Conservation (phyloP, 2,797 vertebrate species). For the Alauda arvensis region DNA sequence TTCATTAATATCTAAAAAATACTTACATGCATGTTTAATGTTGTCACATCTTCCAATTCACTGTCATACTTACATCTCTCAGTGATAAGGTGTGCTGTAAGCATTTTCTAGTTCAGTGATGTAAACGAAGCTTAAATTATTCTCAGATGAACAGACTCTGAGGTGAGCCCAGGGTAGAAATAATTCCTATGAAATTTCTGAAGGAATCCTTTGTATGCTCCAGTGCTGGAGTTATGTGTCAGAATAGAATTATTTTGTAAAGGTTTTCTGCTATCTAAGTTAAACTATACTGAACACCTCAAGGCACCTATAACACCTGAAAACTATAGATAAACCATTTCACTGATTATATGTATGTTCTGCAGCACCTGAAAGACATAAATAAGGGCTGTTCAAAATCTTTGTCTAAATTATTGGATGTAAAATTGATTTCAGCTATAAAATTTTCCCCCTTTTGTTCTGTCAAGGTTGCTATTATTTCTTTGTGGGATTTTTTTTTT, state of each 20-base stretch:
- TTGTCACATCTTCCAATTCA: neutral
- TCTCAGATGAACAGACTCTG: neutral
- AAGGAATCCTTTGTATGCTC: neutral
- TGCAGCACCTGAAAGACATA: slow-evolving; percentile 31
- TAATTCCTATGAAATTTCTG: neutral
- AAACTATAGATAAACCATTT: slow-evolving; percentile 49
- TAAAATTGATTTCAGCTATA: neutral
- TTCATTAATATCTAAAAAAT: neutral
- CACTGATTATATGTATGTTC: slow-evolving; percentile 42
- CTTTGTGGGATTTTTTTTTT: neutral
- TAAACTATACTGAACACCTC: slow-evolving; percentile 12
- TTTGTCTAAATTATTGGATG: neutral
- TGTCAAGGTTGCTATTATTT: neutral
- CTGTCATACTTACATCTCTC: neutral
- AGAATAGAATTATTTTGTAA: neutral
- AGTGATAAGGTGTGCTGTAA: neutral
- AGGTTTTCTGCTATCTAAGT: neutral
- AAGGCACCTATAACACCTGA: slow-evolving; percentile 33
- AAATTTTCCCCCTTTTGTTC: neutral
- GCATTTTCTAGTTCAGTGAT: neutral
- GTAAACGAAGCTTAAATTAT: neutral
- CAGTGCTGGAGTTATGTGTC: neutral
- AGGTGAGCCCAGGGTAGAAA: neutral
- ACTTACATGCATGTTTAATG: neutral
- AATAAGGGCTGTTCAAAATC: neutral